Evolutionary conservation across 2,888 invertebrate genomes (phyloP), one percentile per base, ranked within the genome.

Genomic region (Synergus laeviventris): DNA sequence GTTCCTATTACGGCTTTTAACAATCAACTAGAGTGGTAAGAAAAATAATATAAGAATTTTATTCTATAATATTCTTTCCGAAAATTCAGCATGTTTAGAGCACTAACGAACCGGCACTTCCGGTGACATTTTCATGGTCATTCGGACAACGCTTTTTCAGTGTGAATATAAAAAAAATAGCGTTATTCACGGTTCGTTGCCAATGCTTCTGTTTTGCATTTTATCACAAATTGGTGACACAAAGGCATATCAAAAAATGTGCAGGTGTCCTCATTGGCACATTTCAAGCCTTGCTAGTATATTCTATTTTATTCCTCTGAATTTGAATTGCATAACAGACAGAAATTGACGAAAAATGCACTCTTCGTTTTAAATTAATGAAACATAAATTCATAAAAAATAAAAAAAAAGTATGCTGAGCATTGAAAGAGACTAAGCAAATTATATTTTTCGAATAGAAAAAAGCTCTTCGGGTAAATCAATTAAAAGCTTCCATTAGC

Each of bases 111-210:
- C 21, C 64, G 21, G 42, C 64, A 64, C 64, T 39, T 64, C 64
- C 64, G 64, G 64, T 64, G 39, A 42, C 14, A 21, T 39, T 64
- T 42, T 64, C 39, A 21, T 14, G 39, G 39, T 39, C 39, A 64
- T 64, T 39, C 39, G 39, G 39, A 39, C 31, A 38, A 62, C 18
- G 18, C 62, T 18, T 62, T 31, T 31, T 5, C 5, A 49, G 45
- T 36, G 31, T 31, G 70, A 70, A 70, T 66, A 14, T 56, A 70
- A 70, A 66, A 70, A 66, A 49, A 70, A 70, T 70, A 70, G 11
- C 70, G 49, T 36, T 9, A 31, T 70, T 49, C 70, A 70, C 49
- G 70, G 24, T 70, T 16, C 49, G 70, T 21, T 70, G 45, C 31
- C 31, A n/a, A 36, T 70, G 70, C 31, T 24, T 45, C 49, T 70